These are phyloP conservation scores for Lasius fuliginosus DNA, from an alignment of 2,888 invertebrate species.

Conservation along the genomic window DNA sequence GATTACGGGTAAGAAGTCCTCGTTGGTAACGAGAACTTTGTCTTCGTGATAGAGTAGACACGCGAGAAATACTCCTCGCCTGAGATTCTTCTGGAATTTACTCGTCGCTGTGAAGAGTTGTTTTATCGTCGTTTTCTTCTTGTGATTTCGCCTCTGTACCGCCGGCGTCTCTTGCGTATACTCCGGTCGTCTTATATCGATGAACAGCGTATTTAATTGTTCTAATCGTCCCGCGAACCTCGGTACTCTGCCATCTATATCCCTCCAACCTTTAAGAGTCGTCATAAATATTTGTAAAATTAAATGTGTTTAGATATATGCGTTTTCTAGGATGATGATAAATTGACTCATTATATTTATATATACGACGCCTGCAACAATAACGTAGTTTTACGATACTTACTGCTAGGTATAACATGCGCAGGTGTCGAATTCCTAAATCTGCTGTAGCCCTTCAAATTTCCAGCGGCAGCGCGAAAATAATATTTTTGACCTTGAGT, in stretches of 20 bases:
- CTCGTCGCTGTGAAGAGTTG: slow-evolving; percentile 98
- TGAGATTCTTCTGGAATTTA: slow-evolving; percentile 97
- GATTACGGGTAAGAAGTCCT: slow-evolving; percentile 98
- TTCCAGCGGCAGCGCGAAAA: slow-evolving; percentile 97
- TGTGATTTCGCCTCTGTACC: slow-evolving; percentile 91
- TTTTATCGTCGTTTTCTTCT: slow-evolving; percentile 96
- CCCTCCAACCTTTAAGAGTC: slow-evolving; percentile 92
- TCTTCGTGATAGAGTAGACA: slow-evolving; percentile 98
- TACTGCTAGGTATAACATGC: slow-evolving; percentile 96
- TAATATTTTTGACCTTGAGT: slow-evolving; percentile 95
- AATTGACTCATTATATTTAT: not conserved
- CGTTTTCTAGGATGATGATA: not conserved
- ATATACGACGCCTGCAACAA: not conserved
- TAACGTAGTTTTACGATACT: slow-evolving; percentile 85
- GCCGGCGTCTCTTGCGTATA: slow-evolving; percentile 90
- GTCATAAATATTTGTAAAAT: not conserved
- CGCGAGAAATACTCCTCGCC: slow-evolving; percentile 97
- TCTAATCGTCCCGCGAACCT: slow-evolving; percentile 91
- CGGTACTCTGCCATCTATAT: slow-evolving; percentile 91
- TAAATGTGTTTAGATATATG: not conserved
- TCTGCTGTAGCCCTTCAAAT: slow-evolving; percentile 96
- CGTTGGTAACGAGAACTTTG: slow-evolving; percentile 97
- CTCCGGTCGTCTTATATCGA: slow-evolving; percentile 90
- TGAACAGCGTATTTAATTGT: slow-evolving; percentile 92
- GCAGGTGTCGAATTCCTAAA: slow-evolving; percentile 92